Percentiles rank a stretch among this genome's conserved stretches.
Evolutionary conservation across 1,140 invertebrate species (phyloP).

Genomic region (Helicoverpa zea): DNA sequence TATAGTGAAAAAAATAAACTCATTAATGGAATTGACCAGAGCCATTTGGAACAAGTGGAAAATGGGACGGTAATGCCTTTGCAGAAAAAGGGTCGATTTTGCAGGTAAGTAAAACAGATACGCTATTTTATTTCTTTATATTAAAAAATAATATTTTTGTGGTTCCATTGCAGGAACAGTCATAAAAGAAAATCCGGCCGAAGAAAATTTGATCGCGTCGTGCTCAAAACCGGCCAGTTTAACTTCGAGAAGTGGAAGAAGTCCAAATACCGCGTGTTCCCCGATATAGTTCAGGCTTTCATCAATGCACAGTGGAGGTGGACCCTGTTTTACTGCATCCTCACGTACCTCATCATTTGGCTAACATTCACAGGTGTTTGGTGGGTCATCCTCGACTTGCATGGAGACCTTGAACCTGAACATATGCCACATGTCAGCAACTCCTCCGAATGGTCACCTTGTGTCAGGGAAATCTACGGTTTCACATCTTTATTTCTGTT

Average conservation of each 20-base stretch:
- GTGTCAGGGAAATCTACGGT: slow-evolving; percentile 87
- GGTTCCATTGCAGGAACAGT: slow-evolving; percentile 55
- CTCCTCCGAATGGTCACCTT: slow-evolving; percentile 77
- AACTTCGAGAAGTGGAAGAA: slow-evolving; percentile 89
- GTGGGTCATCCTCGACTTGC: slow-evolving; percentile 88
- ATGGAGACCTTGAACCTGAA: slow-evolving; percentile 88
- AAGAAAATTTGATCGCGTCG: slow-evolving; percentile 76
- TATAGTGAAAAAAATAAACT: slow-evolving; percentile 11
- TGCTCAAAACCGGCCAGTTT: slow-evolving; percentile 90
- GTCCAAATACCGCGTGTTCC: slow-evolving; percentile 86
- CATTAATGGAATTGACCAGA: background rate
- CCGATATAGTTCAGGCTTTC: slow-evolving; percentile 85
- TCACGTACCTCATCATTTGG: slow-evolving; percentile 90
- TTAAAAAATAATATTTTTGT: background rate
- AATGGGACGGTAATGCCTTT: background rate
- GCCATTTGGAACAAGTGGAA: background rate
- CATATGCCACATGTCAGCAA: slow-evolving; percentile 63
- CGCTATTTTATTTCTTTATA: background rate
- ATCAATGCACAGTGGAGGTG: slow-evolving; percentile 89
- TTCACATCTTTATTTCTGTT: slow-evolving; percentile 89
- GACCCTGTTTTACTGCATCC: slow-evolving; percentile 89
- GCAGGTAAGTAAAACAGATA: slow-evolving; percentile 18
- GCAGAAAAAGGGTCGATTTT: background rate
- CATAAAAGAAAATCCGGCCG: slow-evolving; percentile 53
- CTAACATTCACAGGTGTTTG: slow-evolving; percentile 89